Conservation (phyloP, 2,113 vertebrate genomes). For the Lepus europaeus region DNA sequence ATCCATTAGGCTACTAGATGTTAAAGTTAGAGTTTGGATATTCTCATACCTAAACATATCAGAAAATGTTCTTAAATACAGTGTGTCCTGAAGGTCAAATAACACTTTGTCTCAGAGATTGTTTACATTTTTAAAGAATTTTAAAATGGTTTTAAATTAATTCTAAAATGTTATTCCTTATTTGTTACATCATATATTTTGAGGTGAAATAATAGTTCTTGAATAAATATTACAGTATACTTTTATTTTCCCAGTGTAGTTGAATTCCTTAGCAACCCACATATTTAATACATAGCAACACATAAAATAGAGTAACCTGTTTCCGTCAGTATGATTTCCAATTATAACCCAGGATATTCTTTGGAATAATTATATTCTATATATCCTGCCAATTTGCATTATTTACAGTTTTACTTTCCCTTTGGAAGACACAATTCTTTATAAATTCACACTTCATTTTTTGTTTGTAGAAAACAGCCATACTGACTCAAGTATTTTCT, state of each 20-base stretch:
- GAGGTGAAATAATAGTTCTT: background rate
- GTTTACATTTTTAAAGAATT: constrained; percentile 39
- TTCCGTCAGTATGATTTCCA: constrained; percentile 81
- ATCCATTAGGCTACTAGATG: background rate
- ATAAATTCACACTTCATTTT: constrained; percentile 74
- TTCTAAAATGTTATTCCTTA: constrained; percentile 1
- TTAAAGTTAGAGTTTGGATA: background rate
- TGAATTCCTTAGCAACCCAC: constrained; percentile 59
- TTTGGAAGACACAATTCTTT: constrained; percentile 82
- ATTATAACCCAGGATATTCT: constrained; percentile 84
- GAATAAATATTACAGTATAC: background rate
- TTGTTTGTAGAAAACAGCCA: constrained; percentile 78
- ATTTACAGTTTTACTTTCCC: constrained; percentile 78
- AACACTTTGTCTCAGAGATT: constrained; percentile 12
- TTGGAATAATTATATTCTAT: constrained; percentile 82
- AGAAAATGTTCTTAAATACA: constrained; percentile 54
- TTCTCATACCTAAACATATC: background rate
- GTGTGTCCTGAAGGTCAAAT: background rate
- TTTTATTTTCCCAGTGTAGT: constrained; percentile 48
- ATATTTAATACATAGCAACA: constrained; percentile 65
- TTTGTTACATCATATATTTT: background rate
- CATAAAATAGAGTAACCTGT: constrained; percentile 73
- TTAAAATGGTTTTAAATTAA: too few species aligned
- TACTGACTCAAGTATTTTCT: constrained; percentile 53
- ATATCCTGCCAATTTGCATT: constrained; percentile 84